Evolutionary conservation across 2,113 vertebrate species (phyloP), one percentile per base, ranked within the genome.

Genomic region (Paraplagusia blochii): DNA sequence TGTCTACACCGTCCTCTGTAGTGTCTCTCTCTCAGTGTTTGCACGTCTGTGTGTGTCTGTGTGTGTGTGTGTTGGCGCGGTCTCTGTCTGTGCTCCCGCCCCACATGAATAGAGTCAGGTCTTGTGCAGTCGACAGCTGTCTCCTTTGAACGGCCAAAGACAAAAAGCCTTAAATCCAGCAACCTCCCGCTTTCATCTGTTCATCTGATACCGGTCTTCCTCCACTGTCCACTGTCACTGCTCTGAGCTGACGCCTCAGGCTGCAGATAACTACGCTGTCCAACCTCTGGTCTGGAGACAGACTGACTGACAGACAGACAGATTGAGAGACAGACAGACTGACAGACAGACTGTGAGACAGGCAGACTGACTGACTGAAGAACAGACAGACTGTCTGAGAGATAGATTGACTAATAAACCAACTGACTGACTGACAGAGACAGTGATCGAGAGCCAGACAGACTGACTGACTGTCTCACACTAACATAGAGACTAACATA

Each of bases 131-230:
- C 81, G 79, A 86, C 90, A 90, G 88, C 88, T 90, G 90, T 79
- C 83, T 88, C 77, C 87, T 90, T 89, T 91, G 88, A 88, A 89
- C 77, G 67, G 66, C 69, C 69, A 85, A 86, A 89, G 80, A 88
- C 84, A 89, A 89, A 88, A 81, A 88, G 74, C 80, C 77, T 77
- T 87, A 90, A 90, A 89, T 90, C 86, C 85, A 76, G 77, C 49
- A 67, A 73, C 77, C 83, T 76, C 76, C 80, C 73, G 63, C 88
- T 90, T 90, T 89, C 84, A 89, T 90, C 80, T 87, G 82, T 85
- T 71, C 82, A 89, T 78, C 73, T 81, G 88, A 89, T 86, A 85
- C 71, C 44, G 11, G 66, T 80, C 83, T 85, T 89, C 82, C 83
- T 84, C 72, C 65, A 74, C 56, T 69, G n/a, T n/a, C n/a, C 15